Base-by-base conservation (phyloP, 2,888 invertebrate species). In the Tiphia femorata region DNA sequence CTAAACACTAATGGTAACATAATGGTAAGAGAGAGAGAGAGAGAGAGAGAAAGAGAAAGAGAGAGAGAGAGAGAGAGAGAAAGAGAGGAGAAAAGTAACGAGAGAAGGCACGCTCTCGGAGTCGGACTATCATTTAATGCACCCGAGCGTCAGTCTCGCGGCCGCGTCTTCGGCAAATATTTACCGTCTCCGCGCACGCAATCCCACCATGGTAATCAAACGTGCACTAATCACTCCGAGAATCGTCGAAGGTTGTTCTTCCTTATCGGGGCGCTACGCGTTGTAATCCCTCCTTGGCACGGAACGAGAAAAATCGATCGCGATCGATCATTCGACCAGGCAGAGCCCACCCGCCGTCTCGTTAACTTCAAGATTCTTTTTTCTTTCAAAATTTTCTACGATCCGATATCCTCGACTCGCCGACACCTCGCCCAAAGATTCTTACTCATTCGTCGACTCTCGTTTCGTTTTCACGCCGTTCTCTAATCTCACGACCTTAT, bases 161-260 rank as follows among this genome's bases (percentile, higher is more conserved):
- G 25, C 33, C 46, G 44, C 21, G 27, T 56, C 20, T 56, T 55
- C 27, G 43, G 20, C 38, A 55, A 55, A 55, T 55, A 55, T 55
- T 55, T 50, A 14, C 30, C 43, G 29, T 21, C 44, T 41, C 40
- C 38, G 38, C 19, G 16, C 17, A 33, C 33, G 33, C 30, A 21
- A 25, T 40, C 19, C 21, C 43, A 43, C 49, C 43, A 29, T 23
- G 33, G 21, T 29, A 23, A 49, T 49, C 49, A 43, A 23, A 16
- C 49, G 19, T n/a, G 33, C 33, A 33, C 33, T 33, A 33, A 33
- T 33, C 33, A 33, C 12, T 33, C 33, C 33, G n/a, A 12, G 33
- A 33, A 33, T 33, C 33, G 14, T 33, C 14, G 33, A 33, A 33
- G 33, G 33, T n/a, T 33, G 33, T 33, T 33, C 33, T 33, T 33